These are phyloP conservation scores for Ferdinandea cuprea DNA, from an alignment of 2,888 invertebrate species.

Conservation along the genomic window DNA sequence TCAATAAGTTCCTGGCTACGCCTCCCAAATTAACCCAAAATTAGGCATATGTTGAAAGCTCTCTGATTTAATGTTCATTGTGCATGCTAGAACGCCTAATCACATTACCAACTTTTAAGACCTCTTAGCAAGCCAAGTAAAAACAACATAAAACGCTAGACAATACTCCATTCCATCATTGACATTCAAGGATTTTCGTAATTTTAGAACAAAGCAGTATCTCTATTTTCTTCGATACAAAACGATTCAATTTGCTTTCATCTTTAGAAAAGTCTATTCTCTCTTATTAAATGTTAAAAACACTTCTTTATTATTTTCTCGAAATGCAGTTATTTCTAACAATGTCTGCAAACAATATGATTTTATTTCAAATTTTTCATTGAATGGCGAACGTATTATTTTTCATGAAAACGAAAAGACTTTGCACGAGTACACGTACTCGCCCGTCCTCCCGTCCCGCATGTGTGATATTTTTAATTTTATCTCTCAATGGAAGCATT, in stretches of 20 bases:
- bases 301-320: background rate
- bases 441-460: background rate
- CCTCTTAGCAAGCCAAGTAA: background rate
- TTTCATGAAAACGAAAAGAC: background rate
- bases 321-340: background rate
- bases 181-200: background rate
- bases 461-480: constrained; percentile 9
- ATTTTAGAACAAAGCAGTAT: background rate
- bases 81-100: no score
- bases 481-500: background rate
- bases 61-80: no score
- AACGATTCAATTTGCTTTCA: no score
- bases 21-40: no score
- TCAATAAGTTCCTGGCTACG: no score
- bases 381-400: background rate
- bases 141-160: background rate
- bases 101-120: no score
- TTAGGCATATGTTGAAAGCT: no score
- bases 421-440: background rate
- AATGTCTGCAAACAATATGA: background rate
- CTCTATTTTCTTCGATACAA: no score
- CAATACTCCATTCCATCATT: background rate
- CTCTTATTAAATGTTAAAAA: background rate
- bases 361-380: background rate
- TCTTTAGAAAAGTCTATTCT: no score